Evolutionary conservation across 1,140 invertebrate species (phyloP), one percentile per base, ranked within the genome.

Genomic region (Danaus melanippus): DNA sequence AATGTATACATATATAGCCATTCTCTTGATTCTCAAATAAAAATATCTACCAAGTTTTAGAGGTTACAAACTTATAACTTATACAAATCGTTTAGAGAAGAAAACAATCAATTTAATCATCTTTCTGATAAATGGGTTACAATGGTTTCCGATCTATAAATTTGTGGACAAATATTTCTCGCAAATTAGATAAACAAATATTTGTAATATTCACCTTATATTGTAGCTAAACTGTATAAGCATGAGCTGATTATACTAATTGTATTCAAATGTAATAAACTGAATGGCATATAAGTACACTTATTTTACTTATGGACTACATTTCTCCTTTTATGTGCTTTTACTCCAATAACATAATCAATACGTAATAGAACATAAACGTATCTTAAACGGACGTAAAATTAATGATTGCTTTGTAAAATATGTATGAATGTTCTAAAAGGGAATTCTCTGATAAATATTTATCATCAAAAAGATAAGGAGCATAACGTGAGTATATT

Each of bases 201-300:
- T 50, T 50, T 50, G n/a, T 9, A 40, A n/a, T 40, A 9, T 11
- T 9, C 10, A 41, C 12, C 12, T 11, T 41, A 4, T 32, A 32
- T 8, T 41, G 11, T 44, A 44, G 2, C 10, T 44, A 12, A 44
- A 12, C 9, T 6, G 40, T 5, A 50, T 8, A 50, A 9, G 32
- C 40, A 50, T 39, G 39, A 48, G 9, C 11, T 48, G 17, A 55
- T 50, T 12, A 44, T 45, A n/a, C 12, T 56, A 39, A 49, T 46
- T 9, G 9, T 53, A 53, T 53, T 56, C 42, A 49, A 56, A 56
- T 56, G 53, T 49, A 56, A 56, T 56, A 43, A 32, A n/a, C 12
- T 21, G 40, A 56, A 15, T 40, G 54, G 54, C 50, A 56, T 50
- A 56, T 48, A 56, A 52, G 10, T 52, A 50, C 17, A 56, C 43